These are phyloP conservation scores for Leptobrachium leishanense DNA, from an alignment of 2,113 vertebrate species.

Conservation along the genomic window DNA sequence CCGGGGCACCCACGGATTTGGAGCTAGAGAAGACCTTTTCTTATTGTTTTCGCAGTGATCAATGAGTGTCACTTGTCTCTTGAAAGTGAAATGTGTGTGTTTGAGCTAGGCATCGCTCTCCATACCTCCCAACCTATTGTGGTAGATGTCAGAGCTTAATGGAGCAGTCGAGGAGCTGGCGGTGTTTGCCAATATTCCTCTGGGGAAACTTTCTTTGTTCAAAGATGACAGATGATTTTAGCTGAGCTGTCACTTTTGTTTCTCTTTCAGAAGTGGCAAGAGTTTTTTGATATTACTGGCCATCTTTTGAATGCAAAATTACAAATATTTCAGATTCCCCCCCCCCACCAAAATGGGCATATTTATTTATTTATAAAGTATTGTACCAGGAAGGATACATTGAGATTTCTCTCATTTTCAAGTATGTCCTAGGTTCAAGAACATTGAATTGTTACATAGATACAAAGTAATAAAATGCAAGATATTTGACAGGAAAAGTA, in stretches of 20 bases:
- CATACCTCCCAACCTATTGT: slow-evolving; percentile 10
- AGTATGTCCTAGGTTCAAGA: too few species aligned
- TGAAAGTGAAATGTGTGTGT: neutral
- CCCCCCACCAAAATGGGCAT: too few species aligned
- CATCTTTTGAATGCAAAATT: slow-evolving; percentile 31
- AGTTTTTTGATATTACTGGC: slow-evolving; percentile 38
- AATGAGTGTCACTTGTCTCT: neutral
- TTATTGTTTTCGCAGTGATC: too few species aligned
- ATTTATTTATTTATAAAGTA: too few species aligned
- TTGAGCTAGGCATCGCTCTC: neutral
- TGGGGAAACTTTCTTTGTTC: slow-evolving; percentile 34
- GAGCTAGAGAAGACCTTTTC: too few species aligned
- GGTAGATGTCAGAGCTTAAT: slow-evolving; percentile 11
- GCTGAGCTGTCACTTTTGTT: slow-evolving; percentile 42
- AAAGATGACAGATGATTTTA: slow-evolving; percentile 43
- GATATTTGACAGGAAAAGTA: too few species aligned
- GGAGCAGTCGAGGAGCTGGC: slow-evolving; percentile 8
- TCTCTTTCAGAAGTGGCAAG: slow-evolving; percentile 33
- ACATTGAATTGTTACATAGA: too few species aligned
- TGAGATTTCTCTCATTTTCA: too few species aligned
- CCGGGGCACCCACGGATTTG: too few species aligned
- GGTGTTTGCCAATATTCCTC: slow-evolving; percentile 20
- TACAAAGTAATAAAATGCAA: too few species aligned
- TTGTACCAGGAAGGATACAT: too few species aligned
- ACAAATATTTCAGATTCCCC: slow-evolving; percentile 7